Evolutionary conservation across 2,797 vertebrate genomes (phyloP), one percentile per base, ranked within the genome.

Genomic region (Hydrolagus colliei): DNA sequence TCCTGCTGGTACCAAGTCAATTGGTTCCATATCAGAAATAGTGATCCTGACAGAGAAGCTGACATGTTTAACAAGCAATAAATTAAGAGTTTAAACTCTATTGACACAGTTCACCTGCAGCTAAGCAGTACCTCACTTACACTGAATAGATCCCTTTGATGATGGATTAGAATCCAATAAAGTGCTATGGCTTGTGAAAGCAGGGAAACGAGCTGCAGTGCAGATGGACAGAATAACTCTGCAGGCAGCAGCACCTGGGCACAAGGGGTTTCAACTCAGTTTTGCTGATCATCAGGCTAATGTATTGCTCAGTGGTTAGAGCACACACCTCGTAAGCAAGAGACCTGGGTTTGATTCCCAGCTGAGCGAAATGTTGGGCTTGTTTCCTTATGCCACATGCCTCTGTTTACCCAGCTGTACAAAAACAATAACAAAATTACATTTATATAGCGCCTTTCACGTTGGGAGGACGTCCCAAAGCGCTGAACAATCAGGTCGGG

Each of bases 81-180:
- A 90, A 90, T 91, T 87, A 73, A 87, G 86, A 88, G 78, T 88
- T 90, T 86, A 87, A 88, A 72, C 78, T 86, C 10, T 86, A 89
- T 89, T 87, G 86, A 86, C 86, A 88, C 86, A 88, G 86, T 87
- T 68, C 73, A 12, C 77, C 88, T 79, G 0, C 85, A 68, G 77
- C 72, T 35, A 86, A 84, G 88, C 10, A 1, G 82, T 87, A 87
- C 85, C 86, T 89, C 87, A 0, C 62, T 9, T 35, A 80, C 11
- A 72, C 85, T 84, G 85, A 90, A 90, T 85, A 88, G 89, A 89
- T 88, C 87, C 85, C 86, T 90, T 86, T 87, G 88, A 88, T 89
- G 90, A 91, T 89, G 88, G 89, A 92, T 90, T 90, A 89, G 88
- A 91, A 91, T 91, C 88, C 91, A 89, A 90, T 89, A 87, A 89